Evolutionary conservation across 2,797 vertebrate genomes (phyloP).

Genomic region (Pseudochromis fuscus): DNA sequence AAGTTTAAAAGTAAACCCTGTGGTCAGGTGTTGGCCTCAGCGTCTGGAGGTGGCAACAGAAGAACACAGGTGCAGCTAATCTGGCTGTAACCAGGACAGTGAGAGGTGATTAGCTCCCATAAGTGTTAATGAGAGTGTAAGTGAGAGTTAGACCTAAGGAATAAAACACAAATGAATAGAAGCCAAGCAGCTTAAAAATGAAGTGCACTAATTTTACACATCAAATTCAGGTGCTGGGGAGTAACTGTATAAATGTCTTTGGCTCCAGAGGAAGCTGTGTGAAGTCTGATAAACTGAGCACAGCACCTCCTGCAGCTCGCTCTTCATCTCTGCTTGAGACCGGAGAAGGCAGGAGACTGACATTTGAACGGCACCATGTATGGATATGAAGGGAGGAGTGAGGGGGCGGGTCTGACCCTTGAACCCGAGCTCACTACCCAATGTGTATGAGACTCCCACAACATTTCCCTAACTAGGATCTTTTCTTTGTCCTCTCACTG

Average conservation of each 20-base stretch:
- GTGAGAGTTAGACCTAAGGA: too few species aligned
- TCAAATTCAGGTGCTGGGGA: background rate
- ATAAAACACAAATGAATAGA: background rate
- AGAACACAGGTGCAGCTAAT: conserved; percentile 17
- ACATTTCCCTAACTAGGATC: too few species aligned
- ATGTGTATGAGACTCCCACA: too few species aligned
- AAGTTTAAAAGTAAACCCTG: background rate
- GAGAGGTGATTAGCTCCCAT: conserved; percentile 8
- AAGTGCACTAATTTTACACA: background rate
- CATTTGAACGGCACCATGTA: too few species aligned
- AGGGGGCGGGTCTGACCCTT: too few species aligned
- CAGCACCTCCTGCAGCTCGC: background rate
- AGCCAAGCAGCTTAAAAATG: background rate
- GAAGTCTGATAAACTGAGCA: background rate
- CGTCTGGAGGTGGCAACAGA: conserved; percentile 11
- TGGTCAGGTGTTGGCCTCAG: conserved; percentile 9
- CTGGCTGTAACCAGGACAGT: conserved; percentile 15
- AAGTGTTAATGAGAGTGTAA: conserved; percentile 7
- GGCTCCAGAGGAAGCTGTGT: background rate
- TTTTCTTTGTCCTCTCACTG: too few species aligned
- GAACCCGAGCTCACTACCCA: too few species aligned
- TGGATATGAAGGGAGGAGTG: too few species aligned
- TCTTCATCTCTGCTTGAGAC: background rate
- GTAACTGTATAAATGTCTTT: background rate
- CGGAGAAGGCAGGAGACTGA: too few species aligned